These are phyloP conservation scores for Choreutis nemorana DNA, from an alignment of 2,888 invertebrate species.

Conservation along the genomic window DNA sequence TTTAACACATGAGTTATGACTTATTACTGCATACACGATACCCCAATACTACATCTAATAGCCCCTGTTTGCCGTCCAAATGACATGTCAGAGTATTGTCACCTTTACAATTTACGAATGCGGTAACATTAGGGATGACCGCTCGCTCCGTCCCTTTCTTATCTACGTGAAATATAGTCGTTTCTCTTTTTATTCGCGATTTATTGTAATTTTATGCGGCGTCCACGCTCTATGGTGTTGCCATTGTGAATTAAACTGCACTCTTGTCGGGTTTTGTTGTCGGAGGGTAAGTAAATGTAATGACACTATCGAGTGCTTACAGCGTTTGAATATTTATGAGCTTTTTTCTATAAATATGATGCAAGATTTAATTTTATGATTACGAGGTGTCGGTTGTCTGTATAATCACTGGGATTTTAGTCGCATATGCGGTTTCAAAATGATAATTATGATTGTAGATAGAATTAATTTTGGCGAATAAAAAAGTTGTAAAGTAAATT, in stretches of 20 bases:
- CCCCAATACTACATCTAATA: conserved; percentile 33
- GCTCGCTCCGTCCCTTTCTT: conserved; percentile 15
- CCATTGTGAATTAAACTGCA: conserved; percentile 57
- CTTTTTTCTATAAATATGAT: conserved; percentile 29
- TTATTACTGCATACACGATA: conserved; percentile 33
- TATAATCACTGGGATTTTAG: conserved; percentile 15
- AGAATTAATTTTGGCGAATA: not conserved
- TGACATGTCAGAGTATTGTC: conserved; percentile 57
- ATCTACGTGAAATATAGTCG: conserved; percentile 5
- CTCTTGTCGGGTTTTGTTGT: conserved; percentile 43
- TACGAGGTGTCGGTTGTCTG: conserved; percentile 43
- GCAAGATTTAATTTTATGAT: conserved; percentile 44
- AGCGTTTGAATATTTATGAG: conserved; percentile 46
- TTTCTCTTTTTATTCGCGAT: conserved; percentile 16
- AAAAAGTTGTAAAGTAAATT: no score
- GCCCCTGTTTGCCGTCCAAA: conserved; percentile 44
- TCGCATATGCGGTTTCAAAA: not conserved
- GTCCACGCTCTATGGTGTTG: conserved; percentile 30
- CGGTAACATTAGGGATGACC: conserved; percentile 21
- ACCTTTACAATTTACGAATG: conserved; percentile 52
- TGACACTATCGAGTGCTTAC: conserved; percentile 17
- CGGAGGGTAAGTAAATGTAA: conserved; percentile 40
- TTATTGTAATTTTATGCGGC: conserved; percentile 65
- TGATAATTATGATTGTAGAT: not conserved
- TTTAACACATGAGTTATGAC: conserved; percentile 54